These are phyloP conservation scores for Ophiothrix spiculata DNA, from an alignment of 35 echinoderm and acorn worm species.

Conservation along the genomic window DNA sequence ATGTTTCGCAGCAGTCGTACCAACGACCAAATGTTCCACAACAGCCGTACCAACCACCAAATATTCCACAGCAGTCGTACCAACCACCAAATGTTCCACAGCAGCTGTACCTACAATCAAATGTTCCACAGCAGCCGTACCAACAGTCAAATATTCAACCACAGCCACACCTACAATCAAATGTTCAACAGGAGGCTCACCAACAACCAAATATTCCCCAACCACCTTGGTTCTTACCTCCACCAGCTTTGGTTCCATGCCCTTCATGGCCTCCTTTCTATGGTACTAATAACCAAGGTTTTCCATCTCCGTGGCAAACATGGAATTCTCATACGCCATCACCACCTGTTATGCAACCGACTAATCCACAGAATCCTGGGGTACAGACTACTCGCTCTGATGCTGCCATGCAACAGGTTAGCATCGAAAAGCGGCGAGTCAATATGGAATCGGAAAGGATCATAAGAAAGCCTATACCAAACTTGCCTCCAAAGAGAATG, in stretches of 20 bases:
- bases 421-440: not conserved
- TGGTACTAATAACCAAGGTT: not conserved
- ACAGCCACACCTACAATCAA: too few relatives aligned
- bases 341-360: not conserved
- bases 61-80: too few relatives aligned
- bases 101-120: too few relatives aligned
- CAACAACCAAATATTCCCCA: too few relatives aligned
- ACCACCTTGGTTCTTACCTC: too few relatives aligned
- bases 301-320: not conserved
- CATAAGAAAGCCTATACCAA: not conserved
- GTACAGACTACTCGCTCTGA: not conserved
- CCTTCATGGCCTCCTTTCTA: not conserved
- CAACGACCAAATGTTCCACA: not conserved
- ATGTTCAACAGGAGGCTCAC: too few relatives aligned
- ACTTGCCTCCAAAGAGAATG: not conserved
- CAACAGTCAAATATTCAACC: not conserved
- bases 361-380: not conserved
- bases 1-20: not conserved
- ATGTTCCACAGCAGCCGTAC: not conserved
- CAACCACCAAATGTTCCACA: too few relatives aligned
- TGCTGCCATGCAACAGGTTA: not conserved
- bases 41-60: not conserved
- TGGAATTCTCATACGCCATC: not conserved
- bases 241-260: too few relatives aligned
- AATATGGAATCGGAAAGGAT: not conserved